A percentile compares a stretch with the other conserved stretches of the same genome.
These are phyloP conservation scores for Oreochromis mossambicus DNA, from an alignment of 2,797 vertebrate genomes.

Conservation along the genomic window DNA sequence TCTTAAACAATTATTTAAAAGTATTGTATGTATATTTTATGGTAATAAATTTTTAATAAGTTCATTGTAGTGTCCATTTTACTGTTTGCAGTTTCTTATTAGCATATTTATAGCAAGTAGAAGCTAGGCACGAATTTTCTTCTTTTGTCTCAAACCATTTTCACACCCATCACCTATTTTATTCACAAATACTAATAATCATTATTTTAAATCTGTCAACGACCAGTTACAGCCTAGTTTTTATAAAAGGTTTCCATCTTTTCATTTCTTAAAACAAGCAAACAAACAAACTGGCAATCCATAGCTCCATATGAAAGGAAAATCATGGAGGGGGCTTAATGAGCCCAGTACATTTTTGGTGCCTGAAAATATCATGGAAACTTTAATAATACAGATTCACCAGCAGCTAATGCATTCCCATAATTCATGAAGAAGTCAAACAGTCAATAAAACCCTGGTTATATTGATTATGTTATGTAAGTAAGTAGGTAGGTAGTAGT, in stretches of 20 bases:
- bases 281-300: background rate
- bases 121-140: background rate
- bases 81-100: background rate
- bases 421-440: background rate
- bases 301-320: background rate
- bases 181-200: background rate
- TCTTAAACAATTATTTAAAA: background rate
- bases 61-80: background rate
- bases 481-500: accelerated
- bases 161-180: background rate
- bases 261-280: background rate
- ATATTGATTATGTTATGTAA: background rate
- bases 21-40: background rate
- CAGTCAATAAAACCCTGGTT: background rate
- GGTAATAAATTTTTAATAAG: background rate
- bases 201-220: background rate
- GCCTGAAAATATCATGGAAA: background rate
- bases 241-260: background rate
- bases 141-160: background rate
- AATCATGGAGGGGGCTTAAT: background rate
- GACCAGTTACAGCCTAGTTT: background rate
- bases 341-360: background rate
- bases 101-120: background rate
- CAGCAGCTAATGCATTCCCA: background rate
- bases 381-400: background rate